Base-by-base conservation (phyloP, 2,797 vertebrate genomes). In the Decapterus maruadsi region DNA sequence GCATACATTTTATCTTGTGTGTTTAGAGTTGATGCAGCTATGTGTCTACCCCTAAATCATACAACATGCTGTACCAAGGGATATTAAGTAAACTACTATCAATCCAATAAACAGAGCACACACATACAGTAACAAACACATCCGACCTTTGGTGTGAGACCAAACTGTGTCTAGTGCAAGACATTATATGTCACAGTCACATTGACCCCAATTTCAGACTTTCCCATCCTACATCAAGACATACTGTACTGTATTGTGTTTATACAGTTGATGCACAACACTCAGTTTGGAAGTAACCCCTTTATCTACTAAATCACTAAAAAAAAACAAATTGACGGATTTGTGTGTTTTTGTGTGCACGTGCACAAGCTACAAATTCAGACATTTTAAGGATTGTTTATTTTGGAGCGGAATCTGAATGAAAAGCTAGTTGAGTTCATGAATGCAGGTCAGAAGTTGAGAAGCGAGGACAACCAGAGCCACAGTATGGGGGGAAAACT, bases 391-490 rank as follows among this genome's bases (percentile, higher is more conserved):
- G 2, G 11, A 19, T 54, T 70, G 4, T 31, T 59, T 64, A 34
- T 53, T 34, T 31, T 20, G 20, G 11, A 14, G 46, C 42, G 14
- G 7, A 6, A 20, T 26, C 6, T 31, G n/a, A 38, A 4, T 43
- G 4, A 43, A 60, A 72, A 48, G 22, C 20, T 43, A 16, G 68
- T 48, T 17, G 55, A 82, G 48, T 60, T 82, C 26, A 54, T 61
- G 22, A 68, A 62, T 45, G n/a, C 38, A 20, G 77, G 67, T 69
- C 22, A 17, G 56, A 78, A 31, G 54, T 87, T 79, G 51, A 55
- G 5, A 62, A 20, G 4, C 1, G 7, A 53, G 8, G 2, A n/a
- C 14, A 58, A 61, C 38, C 45, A 56, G 38, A 59, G 29, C 69
- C 57, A 5, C 29, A 20, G 60, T 61, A 67, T 79, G 26, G 58